Evolutionary conservation across 1,140 invertebrate species (phyloP).

Genomic region (Aleiodes sp.): DNA sequence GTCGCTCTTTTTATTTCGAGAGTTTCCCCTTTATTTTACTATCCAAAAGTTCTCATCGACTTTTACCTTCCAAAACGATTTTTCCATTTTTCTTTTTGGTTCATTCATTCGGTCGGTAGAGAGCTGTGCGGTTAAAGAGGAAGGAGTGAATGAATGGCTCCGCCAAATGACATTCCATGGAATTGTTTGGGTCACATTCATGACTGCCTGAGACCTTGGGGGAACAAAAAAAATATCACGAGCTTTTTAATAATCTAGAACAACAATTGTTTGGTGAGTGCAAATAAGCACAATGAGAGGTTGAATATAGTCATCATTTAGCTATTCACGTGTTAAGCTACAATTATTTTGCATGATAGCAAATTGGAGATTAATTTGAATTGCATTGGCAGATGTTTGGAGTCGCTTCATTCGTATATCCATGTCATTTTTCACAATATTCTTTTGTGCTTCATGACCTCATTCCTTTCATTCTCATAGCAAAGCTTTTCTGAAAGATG

Average conservation of each 20-base stretch:
- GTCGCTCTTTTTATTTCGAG: neutral
- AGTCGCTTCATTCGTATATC: neutral
- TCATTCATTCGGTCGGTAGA: neutral
- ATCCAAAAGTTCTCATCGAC: neutral
- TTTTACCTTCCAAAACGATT: neutral
- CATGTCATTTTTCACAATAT: neutral
- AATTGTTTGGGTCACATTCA: neutral
- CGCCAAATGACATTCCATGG: neutral
- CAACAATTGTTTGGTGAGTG: neutral
- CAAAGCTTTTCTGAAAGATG: too few species aligned
- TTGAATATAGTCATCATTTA: neutral
- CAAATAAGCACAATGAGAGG: neutral
- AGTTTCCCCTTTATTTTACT: neutral
- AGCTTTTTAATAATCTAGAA: neutral
- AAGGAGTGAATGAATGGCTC: neutral
- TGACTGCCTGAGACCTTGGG: neutral
- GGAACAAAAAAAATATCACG: too few species aligned
- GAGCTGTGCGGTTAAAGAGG: neutral
- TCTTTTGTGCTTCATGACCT: too few species aligned
- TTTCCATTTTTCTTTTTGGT: neutral
- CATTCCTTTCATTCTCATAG: too few species aligned
- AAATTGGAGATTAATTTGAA: too few species aligned
- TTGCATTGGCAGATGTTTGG: too few species aligned
- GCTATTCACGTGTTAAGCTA: neutral
- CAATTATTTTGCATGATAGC: neutral